Evolutionary conservation across 2,888 invertebrate genomes (phyloP), one percentile per base, ranked within the genome.

Genomic region (Operophtera brumata): DNA sequence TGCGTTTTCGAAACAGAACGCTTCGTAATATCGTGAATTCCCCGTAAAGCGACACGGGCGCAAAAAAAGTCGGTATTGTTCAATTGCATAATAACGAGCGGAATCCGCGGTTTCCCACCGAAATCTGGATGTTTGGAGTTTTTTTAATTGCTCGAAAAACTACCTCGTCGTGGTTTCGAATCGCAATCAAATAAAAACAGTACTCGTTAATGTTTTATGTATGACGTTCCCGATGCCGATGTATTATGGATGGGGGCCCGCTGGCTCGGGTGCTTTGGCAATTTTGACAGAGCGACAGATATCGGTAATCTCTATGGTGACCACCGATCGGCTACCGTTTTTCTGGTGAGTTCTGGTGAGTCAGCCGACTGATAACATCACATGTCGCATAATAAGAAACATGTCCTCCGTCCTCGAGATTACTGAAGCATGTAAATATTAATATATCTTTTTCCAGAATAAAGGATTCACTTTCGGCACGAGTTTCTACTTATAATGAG

Each of bases 151-250:
- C 76, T 75, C 70, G 67, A 73, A 77, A 81, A 82, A 82, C 72
- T 52, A 49, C 54, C 59, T 74, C 78, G 77, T 74, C 71, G 77
- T 73, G 77, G 75, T 80, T 76, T 71, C 75, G 77, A 75, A 80
- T 71, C 80, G 84, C 84, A 83, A 84, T 85, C 84, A 86, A 85
- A 87, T 86, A 89, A 89, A 88, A 90, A 89, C 80, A 61, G 77
- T 83, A 83, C 86, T 83, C 80, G 84, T 84, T 83, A 83, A 90
- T 90, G 88, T 87, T 84, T 89, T 84, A 89, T 90, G 86, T 85
- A 89, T 89, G 79, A 81, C 70, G 77, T 81, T 79, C 78, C 68
- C 74, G 78, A 73, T 55, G 76, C 71, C 80, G 71, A 86, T 89
- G 82, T 87, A 89, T 88, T 78, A 89, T 90, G 86, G 81, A 88